Evolutionary conservation across 2,797 vertebrate genomes (phyloP).

Genomic region (Sebastiscus tertius): DNA sequence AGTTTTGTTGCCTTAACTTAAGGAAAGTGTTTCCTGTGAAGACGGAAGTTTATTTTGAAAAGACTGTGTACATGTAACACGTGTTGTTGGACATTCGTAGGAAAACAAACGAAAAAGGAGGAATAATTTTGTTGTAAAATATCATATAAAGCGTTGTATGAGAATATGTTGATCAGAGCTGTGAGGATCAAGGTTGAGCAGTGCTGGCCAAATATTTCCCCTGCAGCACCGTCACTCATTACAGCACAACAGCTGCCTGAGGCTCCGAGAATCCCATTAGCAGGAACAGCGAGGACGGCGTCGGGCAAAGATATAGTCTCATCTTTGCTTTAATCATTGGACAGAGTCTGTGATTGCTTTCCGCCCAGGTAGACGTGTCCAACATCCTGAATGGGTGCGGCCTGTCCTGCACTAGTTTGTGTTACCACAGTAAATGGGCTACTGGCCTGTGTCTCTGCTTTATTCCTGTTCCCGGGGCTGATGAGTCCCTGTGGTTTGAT

Average conservation of each 20-base stretch:
- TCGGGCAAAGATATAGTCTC: constrained; percentile 43
- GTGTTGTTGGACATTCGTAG: too few species aligned
- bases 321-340: constrained; percentile 67
- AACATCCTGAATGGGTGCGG: constrained; percentile 23
- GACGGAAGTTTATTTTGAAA: neutral
- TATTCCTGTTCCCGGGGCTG: constrained; percentile 4
- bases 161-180: neutral
- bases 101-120: too few species aligned
- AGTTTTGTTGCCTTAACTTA: too few species aligned
- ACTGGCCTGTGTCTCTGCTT: neutral
- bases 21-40: neutral
- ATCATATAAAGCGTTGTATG: too few species aligned
- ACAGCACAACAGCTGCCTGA: constrained; percentile 38
- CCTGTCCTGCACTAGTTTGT: neutral
- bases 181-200: constrained; percentile 1
- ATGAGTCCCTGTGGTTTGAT: constrained; percentile 31
- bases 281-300: constrained; percentile 24
- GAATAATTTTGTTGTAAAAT: too few species aligned
- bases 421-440: neutral
- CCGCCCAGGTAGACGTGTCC: constrained; percentile 38
- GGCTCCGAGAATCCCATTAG: constrained; percentile 45
- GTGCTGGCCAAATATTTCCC: constrained; percentile 31
- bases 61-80: too few species aligned
- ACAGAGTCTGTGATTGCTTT: constrained; percentile 51
- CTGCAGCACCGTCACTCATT: constrained; percentile 33